Evolutionary conservation across 2,797 vertebrate genomes (phyloP).

Genomic region (Threskiornis aethiopicus): DNA sequence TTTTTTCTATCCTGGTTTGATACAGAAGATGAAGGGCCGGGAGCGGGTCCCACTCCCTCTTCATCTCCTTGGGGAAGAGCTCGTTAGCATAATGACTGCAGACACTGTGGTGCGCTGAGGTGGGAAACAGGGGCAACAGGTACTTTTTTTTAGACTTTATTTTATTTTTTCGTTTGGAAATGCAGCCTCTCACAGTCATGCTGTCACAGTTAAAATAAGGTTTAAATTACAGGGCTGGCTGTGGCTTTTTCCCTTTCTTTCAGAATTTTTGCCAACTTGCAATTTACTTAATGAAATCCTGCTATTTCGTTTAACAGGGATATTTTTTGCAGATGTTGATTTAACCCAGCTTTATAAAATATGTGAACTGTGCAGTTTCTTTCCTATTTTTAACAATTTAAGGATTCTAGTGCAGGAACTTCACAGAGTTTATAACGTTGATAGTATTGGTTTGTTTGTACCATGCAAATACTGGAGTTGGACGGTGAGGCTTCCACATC

Average conservation of each 20-base stretch:
- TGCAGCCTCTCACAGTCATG: constrained; percentile 77
- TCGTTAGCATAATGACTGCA: constrained; percentile 64
- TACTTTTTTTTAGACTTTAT: constrained; percentile 57
- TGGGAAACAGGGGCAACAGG: constrained; percentile 3
- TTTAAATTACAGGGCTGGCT: constrained; percentile 98
- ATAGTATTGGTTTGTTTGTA: constrained; percentile 3
- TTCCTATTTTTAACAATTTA: constrained; percentile 80
- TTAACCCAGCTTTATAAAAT: constrained; percentile 87
- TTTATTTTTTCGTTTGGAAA: constrained; percentile 72
- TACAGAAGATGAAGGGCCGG: background rate
- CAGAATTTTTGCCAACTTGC: constrained; percentile 97
- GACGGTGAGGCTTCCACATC: background rate
- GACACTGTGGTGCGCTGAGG: constrained; percentile 49
- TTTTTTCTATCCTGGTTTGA: too few relatives aligned
- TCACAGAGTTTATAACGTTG: background rate
- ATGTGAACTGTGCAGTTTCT: constrained; percentile 83
- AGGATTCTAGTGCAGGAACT: constrained; percentile 45
- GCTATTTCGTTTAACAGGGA: constrained; percentile 93
- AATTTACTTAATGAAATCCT: constrained; percentile 99
- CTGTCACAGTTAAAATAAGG: constrained; percentile 94
- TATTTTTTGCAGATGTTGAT: constrained; percentile 97
- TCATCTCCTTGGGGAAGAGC: constrained; percentile 54
- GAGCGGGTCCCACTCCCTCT: constrained; percentile 18
- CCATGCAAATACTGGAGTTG: background rate
- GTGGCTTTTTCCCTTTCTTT: constrained; percentile 95